Percentiles rank a stretch among this genome's conserved stretches.
phyloP scores from a whole-genome alignment of 2,797 vertebrate species.

The Danionella dracula region DNA sequence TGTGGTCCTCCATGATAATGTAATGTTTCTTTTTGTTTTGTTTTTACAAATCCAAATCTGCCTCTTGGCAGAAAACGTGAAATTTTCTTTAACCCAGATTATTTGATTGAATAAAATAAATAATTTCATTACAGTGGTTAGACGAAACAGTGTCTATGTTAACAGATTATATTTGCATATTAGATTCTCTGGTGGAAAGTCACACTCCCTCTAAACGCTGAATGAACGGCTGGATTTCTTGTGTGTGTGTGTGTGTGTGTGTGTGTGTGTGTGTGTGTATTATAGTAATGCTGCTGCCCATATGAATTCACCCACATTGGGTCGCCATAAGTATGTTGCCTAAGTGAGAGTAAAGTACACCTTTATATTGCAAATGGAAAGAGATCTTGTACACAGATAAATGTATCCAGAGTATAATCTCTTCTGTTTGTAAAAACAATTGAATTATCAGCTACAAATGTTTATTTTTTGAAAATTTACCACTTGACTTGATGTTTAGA shows the following conservation, averaged over 20 bases:
- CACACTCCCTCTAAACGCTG: neutral
- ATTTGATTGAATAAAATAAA: too few species aligned
- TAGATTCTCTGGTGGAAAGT: too few species aligned
- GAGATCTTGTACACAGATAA: neutral
- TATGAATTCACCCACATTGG: slow-evolving; percentile 65
- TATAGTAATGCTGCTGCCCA: slow-evolving; percentile 26
- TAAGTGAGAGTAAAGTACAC: neutral
- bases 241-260: too few species aligned
- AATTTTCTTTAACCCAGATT: too few species aligned
- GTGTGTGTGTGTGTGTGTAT: neutral
- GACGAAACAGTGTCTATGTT: too few species aligned
- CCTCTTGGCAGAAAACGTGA: too few species aligned
- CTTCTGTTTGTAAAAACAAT: neutral
- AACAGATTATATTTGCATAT: too few species aligned
- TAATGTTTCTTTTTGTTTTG: too few species aligned
- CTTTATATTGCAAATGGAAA: slow-evolving; percentile 2
- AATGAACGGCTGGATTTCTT: too few species aligned
- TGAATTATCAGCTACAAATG: neutral
- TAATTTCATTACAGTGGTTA: too few species aligned
- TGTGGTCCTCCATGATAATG: too few species aligned
- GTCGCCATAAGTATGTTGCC: slow-evolving; percentile 41
- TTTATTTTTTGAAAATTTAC: neutral
- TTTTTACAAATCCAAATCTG: too few species aligned
- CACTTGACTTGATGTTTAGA: neutral
- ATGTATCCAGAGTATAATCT: neutral